These are phyloP conservation scores for Saccopteryx bilineata DNA, from an alignment of 2,113 vertebrate species.

Conservation along the genomic window DNA sequence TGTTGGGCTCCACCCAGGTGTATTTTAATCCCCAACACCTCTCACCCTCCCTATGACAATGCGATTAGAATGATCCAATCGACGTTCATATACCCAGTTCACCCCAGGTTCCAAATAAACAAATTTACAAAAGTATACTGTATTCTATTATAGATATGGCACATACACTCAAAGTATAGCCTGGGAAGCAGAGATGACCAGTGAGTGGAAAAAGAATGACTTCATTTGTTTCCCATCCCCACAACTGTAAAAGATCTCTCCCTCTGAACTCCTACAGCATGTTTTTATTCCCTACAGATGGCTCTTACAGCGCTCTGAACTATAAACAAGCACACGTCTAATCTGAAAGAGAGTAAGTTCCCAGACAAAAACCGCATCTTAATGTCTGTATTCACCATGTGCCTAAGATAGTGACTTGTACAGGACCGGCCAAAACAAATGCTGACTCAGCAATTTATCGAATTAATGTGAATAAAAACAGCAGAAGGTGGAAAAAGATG, in stretches of 20 bases:
- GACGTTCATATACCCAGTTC: neutral
- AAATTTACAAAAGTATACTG: neutral
- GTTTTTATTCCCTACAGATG: slow-evolving; percentile 21
- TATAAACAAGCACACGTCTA: neutral
- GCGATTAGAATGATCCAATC: neutral
- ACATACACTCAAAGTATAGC: neutral
- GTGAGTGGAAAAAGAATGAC: neutral
- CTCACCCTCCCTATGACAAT: neutral
- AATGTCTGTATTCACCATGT: neutral
- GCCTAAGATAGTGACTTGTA: neutral
- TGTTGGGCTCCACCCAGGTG: neutral
- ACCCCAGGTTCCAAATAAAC: slow-evolving; percentile 15
- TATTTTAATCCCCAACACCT: neutral
- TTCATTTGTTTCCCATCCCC: slow-evolving; percentile 16
- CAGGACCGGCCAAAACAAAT: neutral
- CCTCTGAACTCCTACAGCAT: neutral
- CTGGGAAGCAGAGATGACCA: neutral
- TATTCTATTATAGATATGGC: neutral
- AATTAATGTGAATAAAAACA: slow-evolving; percentile 33
- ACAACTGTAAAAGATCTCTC: neutral
- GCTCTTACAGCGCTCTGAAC: neutral
- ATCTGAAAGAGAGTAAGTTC: neutral
- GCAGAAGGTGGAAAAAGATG: neutral
- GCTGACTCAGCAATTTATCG: neutral
- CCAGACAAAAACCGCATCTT: neutral